Evolutionary conservation across 2,888 invertebrate species (phyloP), one percentile per base, ranked within the genome.

Genomic region (Volucella inanis): DNA sequence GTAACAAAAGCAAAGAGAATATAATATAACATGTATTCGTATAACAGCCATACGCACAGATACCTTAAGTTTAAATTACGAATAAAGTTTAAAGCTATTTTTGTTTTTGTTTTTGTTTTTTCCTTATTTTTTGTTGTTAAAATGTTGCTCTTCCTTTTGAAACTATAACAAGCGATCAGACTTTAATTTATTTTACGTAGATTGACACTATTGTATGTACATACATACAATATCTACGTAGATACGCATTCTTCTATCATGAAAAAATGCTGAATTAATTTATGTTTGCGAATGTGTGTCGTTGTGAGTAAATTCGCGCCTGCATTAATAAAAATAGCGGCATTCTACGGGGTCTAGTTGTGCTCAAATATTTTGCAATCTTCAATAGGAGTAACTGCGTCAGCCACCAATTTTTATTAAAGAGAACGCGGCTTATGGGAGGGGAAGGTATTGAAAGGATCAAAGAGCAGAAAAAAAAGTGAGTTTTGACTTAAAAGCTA

Each of bases 91-190:
- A 84, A 84, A 79, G 83, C 79, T 84, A 75, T 79, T 57, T 67
- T 14, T 74, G 31, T 22, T 22, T 54, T 31, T 9, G 55, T 31
- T 54, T 52, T 41, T n/a, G n/a, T n/a, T 55, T 31, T 62, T 22
- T 22, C 18, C 38, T 47, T 43, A 18, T 31, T 31, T 31, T 31
- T 6, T 31, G 31, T 62, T 65, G 50, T 78, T 78, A 74, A 79
- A 84, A 76, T 81, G 67, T 80, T 82, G 39, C 57, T 78, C 55
- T 68, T 84, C 64, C 70, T 83, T 75, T 80, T 52, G 75, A 84
- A 84, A 80, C 79, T 80, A 84, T 84, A 84, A 79, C 83, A 84
- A 84, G 84, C 84, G 84, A 80, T 84, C 84, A 84, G 84, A 84
- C 84, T 84, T 84, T 76, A 71, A 84, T 80, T 83, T 83, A 78